Evolutionary conservation across 2,113 vertebrate species (phyloP).

Genomic region (Gallinago paraguaiae): DNA sequence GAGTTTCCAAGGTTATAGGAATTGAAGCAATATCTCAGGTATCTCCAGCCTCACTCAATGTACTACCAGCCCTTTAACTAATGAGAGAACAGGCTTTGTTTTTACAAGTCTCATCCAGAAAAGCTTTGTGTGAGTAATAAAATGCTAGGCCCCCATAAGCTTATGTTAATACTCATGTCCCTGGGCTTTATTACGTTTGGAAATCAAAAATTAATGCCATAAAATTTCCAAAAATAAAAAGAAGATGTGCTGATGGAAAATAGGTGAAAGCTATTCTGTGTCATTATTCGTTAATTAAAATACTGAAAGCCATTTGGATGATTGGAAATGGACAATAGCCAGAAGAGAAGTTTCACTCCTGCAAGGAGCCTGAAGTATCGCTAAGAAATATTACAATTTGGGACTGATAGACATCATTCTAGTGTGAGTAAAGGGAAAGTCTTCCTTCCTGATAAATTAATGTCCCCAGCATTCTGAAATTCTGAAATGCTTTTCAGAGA

Average conservation of each 20-base stretch:
- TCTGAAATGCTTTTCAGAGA: neutral
- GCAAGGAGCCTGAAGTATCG: neutral
- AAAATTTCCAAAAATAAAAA: neutral
- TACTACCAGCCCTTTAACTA: neutral
- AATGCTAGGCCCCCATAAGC: neutral
- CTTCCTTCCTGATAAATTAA: neutral
- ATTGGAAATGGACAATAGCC: neutral
- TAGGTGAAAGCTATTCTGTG: neutral
- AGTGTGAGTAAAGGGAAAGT: neutral
- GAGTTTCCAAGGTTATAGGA: constrained; percentile 23
- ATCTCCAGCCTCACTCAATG: neutral
- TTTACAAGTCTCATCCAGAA: constrained; percentile 33
- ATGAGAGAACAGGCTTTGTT: neutral
- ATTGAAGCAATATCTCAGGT: constrained; percentile 56
- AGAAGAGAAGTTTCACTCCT: neutral
- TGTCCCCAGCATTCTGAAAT: neutral
- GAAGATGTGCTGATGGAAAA: neutral
- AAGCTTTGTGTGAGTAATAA: constrained; percentile 39
- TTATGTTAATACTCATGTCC: constrained; percentile 23
- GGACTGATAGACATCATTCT: neutral
- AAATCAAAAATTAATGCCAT: constrained; percentile 32
- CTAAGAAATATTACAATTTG: neutral
- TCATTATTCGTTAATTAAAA: neutral
- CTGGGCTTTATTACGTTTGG: constrained; percentile 5
- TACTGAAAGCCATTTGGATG: neutral